Percentiles rank a stretch among this genome's conserved stretches.
Conservation (phyloP, 1,140 invertebrate genomes). For the Melipona quadrifasciata region DNA sequence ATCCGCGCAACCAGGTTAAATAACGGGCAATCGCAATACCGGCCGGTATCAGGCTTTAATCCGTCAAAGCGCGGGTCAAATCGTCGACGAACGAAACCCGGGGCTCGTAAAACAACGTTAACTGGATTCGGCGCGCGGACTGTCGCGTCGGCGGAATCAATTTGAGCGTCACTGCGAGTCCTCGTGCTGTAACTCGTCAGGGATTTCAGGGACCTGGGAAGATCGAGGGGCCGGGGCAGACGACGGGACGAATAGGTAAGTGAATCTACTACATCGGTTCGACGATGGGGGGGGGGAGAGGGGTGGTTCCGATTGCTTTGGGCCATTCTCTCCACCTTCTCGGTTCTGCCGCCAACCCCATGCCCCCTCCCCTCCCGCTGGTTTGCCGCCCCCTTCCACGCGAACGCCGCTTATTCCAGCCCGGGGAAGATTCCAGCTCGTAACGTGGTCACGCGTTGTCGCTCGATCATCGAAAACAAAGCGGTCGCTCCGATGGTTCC, state of each 20-base stretch:
- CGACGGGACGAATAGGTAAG: slow-evolving; percentile 68
- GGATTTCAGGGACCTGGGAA: slow-evolving; percentile 48
- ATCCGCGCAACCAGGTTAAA: background rate
- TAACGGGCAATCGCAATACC: background rate
- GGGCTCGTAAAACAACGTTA: slow-evolving; percentile 40
- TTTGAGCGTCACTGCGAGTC: slow-evolving; percentile 56
- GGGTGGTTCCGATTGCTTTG: slow-evolving; percentile 67
- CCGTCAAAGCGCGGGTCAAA: slow-evolving; percentile 24
- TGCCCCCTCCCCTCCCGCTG: background rate
- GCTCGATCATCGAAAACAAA: slow-evolving; percentile 47
- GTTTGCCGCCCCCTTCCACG: slow-evolving; percentile 7
- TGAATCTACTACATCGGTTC: slow-evolving; percentile 70
- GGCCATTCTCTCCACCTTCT: slow-evolving; percentile 58
- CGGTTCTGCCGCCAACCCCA: slow-evolving; percentile 23
- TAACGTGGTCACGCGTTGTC: slow-evolving; percentile 25
- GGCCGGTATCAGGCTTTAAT: slow-evolving; percentile 5
- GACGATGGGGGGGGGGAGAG: background rate
- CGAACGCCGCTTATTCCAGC: slow-evolving; percentile 45
- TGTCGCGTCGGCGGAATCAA: background rate
- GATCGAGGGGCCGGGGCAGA: slow-evolving; percentile 30
- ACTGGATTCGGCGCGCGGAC: slow-evolving; percentile 15
- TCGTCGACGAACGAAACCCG: slow-evolving; percentile 29
- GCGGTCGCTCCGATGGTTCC: too few relatives aligned
- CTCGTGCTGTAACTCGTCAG: slow-evolving; percentile 44
- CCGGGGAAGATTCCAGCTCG: slow-evolving; percentile 17